Evolutionary conservation across 2,797 vertebrate species (phyloP).

Genomic region (Taeniopygia guttata): DNA sequence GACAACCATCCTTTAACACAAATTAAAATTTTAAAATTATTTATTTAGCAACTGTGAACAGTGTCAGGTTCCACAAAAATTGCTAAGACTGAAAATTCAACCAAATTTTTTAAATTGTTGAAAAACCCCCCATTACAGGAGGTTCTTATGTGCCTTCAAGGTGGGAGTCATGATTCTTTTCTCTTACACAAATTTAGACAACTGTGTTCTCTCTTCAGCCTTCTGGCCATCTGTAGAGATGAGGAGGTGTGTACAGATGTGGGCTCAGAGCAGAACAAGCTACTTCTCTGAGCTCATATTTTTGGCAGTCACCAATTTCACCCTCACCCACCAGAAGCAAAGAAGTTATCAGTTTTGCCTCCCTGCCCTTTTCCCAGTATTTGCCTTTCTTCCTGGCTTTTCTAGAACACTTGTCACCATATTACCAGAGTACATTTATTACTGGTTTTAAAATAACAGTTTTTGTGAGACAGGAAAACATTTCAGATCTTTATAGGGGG

Average conservation of each 20-base stretch:
- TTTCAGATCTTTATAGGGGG: background rate
- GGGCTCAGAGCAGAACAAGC: slow-evolving; percentile 58
- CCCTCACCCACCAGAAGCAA: slow-evolving; percentile 61
- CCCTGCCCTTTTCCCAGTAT: background rate
- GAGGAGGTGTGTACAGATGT: slow-evolving; percentile 67
- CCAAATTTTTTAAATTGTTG: background rate
- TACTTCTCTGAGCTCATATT: slow-evolving; percentile 54
- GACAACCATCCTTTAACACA: background rate
- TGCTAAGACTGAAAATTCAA: background rate
- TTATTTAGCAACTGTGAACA: background rate
- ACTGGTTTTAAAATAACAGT: background rate
- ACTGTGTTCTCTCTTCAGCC: slow-evolving; percentile 65
- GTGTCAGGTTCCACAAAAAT: background rate
- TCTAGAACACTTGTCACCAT: slow-evolving; percentile 31
- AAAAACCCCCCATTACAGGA: slow-evolving; percentile 24
- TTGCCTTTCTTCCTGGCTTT: slow-evolving; percentile 33
- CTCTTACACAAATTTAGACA: slow-evolving; percentile 62
- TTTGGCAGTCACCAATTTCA: slow-evolving; percentile 60
- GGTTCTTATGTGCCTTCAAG: slow-evolving; percentile 26
- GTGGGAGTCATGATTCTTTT: slow-evolving; percentile 65
- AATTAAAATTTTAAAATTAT: background rate
- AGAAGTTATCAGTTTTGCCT: slow-evolving; percentile 32
- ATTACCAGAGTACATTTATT: background rate
- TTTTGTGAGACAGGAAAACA: background rate
- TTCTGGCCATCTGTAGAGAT: slow-evolving; percentile 67